Conservation (phyloP, 2,797 vertebrate genomes). For the Lithobates pipiens region DNA sequence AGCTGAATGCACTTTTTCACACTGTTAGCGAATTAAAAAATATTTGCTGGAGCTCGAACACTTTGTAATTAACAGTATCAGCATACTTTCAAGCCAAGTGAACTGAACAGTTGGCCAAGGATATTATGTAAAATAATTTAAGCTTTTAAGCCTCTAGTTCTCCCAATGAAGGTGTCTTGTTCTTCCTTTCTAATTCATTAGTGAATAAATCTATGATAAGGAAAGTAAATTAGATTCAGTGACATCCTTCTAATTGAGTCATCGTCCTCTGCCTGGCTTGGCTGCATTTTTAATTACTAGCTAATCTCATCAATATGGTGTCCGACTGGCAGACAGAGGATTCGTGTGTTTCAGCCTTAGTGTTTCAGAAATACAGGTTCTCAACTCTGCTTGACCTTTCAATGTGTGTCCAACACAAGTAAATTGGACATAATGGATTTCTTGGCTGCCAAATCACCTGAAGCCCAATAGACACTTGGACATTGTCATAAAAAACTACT, state of each 20-base stretch:
- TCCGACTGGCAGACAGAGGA: conserved; percentile 75
- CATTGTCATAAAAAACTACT: not conserved
- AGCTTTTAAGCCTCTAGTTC: conserved; percentile 69
- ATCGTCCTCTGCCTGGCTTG: conserved; percentile 85
- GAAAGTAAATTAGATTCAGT: conserved; percentile 91
- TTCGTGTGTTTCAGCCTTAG: conserved; percentile 56
- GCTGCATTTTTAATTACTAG: conserved; percentile 93
- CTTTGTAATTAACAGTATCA: conserved; percentile 2
- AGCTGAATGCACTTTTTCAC: not conserved
- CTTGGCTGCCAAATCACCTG: conserved; percentile 45
- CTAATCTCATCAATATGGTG: conserved; percentile 96
- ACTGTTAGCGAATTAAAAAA: not conserved
- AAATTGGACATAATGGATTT: conserved; percentile 61
- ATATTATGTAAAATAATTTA: conserved; percentile 59
- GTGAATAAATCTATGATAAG: conserved; percentile 82
- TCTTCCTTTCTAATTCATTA: conserved; percentile 74
- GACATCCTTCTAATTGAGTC: conserved; percentile 94
- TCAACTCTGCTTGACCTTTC: conserved; percentile 62
- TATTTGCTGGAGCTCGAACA: not conserved
- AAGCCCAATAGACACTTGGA: not conserved
- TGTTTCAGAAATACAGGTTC: conserved; percentile 57
- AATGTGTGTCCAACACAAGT: conserved; percentile 57
- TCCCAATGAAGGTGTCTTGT: conserved; percentile 72
- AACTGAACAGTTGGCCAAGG: conserved; percentile 45
- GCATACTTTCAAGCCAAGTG: conserved; percentile 47